These are phyloP conservation scores for Atrichornis clamosus DNA, from an alignment of 2,113 vertebrate genomes.

Conservation along the genomic window DNA sequence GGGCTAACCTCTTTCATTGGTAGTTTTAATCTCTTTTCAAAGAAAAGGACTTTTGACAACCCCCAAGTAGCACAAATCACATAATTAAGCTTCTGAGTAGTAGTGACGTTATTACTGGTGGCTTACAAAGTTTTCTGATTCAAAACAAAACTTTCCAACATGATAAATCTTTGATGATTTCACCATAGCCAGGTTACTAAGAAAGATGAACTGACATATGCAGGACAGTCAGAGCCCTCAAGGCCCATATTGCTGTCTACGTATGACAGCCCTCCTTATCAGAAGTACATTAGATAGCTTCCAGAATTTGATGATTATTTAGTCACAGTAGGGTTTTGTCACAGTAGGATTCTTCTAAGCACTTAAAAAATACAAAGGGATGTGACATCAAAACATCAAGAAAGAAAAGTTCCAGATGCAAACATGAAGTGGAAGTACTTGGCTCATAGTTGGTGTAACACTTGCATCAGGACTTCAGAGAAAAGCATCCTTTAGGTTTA, in stretches of 20 bases:
- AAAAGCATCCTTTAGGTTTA: not conserved
- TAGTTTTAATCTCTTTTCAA: not conserved
- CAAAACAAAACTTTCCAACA: not conserved
- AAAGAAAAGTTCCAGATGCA: not conserved
- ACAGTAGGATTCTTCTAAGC: not conserved
- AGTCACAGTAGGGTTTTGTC: not conserved
- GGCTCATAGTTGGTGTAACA: not conserved
- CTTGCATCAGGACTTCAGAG: not conserved
- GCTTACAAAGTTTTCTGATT: not conserved
- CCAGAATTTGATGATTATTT: not conserved
- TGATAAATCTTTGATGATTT: not conserved
- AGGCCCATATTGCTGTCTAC: not conserved
- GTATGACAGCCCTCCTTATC: not conserved
- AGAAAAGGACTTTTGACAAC: not conserved
- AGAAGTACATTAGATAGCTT: not conserved
- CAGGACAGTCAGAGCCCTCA: not conserved
- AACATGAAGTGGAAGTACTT: rapidly evolving
- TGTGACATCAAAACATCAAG: not conserved
- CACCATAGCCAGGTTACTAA: not conserved
- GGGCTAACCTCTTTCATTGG: not conserved
- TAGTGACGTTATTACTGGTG: not conserved
- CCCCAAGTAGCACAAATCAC: not conserved
- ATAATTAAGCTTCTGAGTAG: not conserved
- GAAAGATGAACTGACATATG: not conserved
- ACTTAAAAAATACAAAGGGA: not conserved